Base-by-base conservation (phyloP, 2,113 vertebrate species). In the Lathamus discolor region DNA sequence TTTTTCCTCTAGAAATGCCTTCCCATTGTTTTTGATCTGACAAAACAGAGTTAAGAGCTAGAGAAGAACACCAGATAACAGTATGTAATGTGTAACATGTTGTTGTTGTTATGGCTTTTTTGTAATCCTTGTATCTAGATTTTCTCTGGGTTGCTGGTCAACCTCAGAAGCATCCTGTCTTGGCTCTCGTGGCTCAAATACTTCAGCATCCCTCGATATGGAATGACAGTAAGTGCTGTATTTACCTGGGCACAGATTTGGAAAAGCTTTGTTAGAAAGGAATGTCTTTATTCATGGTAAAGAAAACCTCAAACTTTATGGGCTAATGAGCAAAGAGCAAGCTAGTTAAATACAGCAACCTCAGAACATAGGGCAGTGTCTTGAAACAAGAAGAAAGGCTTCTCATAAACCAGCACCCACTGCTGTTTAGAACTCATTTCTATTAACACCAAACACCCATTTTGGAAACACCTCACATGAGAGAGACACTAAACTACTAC, bases 181-280 rank as follows among this genome's bases (percentile, higher is more conserved):
- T 99, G 99, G 99, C 96, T 99, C 3, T 94, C 98, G 1, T 99
- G 99, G 99, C 94, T 99, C 27, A 98, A 99, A 67, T 99, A 99
- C 94, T 69, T 99, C 0, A 99, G 99, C 86, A 99, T 99, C 54
- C 98, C 99, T 83, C 97, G 98, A 52, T 99, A 99, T 0, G 99
- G 98, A 54, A 92, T 98, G 48, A 68, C 93, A 31, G 99, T 99
- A 97, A 95, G 99, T 98, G 49, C 25, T 93, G 31, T 24, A 10
- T 51, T 83, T 78, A 69, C 78, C 33, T 23, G 8, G 9, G 3
- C 54, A 63, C 39, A 28, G 33, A 24, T n/a, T 31, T 81, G 22
- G 59, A 66, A 61, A 82, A 46, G 11, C 17, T 48, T 62, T n/a
- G 11, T 51, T 70, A 69, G 69, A 59, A 81, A 43, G 63, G 13